Conservation (phyloP, 2,888 invertebrate species). For the Apodemia zela region DNA sequence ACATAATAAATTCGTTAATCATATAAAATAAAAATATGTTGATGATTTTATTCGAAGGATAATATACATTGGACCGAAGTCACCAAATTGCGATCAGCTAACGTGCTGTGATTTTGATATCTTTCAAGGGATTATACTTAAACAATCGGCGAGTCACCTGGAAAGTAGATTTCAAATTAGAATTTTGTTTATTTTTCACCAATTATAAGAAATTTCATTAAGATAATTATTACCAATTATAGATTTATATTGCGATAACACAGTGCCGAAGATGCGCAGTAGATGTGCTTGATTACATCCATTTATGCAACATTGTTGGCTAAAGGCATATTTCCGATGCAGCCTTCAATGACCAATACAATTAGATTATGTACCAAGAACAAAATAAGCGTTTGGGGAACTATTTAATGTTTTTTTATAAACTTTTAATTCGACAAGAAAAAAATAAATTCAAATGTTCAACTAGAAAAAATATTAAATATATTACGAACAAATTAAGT, state of each 20-base stretch:
- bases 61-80: constrained; percentile 46
- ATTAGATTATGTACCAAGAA: not conserved
- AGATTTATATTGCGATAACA: constrained; percentile 45
- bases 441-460: no score
- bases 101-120: constrained; percentile 70
- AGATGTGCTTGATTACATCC: constrained; percentile 60
- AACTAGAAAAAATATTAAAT: no score
- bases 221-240: constrained; percentile 71
- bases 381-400: no score
- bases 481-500: no score
- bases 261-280: constrained; percentile 46
- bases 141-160: constrained; percentile 78
- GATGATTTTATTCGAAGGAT: constrained; percentile 42
- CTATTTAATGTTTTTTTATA: no score
- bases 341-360: not conserved
- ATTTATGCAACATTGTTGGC: constrained; percentile 35
- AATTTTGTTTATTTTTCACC: constrained; percentile 75
- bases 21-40: constrained; percentile 13
- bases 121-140: constrained; percentile 72
- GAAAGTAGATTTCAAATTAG: constrained; percentile 79
- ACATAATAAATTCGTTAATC: not conserved
- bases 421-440: no score
- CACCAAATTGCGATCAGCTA: constrained; percentile 58
- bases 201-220: constrained; percentile 50
- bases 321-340: not conserved